Conservation (phyloP, 2,113 vertebrate genomes). For the Marmota flaviventris region DNA sequence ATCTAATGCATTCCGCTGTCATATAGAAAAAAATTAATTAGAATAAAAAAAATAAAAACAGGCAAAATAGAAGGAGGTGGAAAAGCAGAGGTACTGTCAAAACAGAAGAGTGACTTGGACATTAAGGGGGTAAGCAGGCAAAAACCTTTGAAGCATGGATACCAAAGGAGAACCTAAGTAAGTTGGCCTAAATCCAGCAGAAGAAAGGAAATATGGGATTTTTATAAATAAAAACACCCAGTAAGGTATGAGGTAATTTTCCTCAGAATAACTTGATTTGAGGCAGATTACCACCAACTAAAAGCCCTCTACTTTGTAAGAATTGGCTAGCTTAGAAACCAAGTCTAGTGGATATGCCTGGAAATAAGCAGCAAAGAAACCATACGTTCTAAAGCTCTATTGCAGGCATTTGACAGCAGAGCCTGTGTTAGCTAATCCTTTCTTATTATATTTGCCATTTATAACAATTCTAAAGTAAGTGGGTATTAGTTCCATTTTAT, state of each 20-base stretch:
- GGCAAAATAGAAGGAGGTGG: neutral
- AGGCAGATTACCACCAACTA: neutral
- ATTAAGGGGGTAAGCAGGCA: neutral
- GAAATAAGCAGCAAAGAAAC: neutral
- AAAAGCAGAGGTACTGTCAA: neutral
- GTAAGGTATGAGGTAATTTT: neutral
- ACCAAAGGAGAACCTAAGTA: neutral
- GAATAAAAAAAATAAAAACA: neutral
- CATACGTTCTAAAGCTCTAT: neutral
- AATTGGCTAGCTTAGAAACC: neutral
- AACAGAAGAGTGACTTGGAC: neutral
- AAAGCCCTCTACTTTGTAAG: neutral
- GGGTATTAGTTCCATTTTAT: neutral
- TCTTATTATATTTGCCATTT: neutral
- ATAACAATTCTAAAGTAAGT: neutral
- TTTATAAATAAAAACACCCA: neutral
- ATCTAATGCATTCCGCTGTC: too few relatives aligned
- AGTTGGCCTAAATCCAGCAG: neutral
- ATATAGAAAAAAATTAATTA: too few relatives aligned
- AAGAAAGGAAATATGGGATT: neutral
- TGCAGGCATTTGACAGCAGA: neutral
- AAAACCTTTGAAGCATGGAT: neutral
- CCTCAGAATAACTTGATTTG: neutral
- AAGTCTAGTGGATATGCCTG: neutral
- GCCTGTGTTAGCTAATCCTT: neutral